Evolutionary conservation across 1,140 invertebrate species (phyloP), one percentile per base, ranked within the genome.

Genomic region (Anagrus nilaparvatae): DNA sequence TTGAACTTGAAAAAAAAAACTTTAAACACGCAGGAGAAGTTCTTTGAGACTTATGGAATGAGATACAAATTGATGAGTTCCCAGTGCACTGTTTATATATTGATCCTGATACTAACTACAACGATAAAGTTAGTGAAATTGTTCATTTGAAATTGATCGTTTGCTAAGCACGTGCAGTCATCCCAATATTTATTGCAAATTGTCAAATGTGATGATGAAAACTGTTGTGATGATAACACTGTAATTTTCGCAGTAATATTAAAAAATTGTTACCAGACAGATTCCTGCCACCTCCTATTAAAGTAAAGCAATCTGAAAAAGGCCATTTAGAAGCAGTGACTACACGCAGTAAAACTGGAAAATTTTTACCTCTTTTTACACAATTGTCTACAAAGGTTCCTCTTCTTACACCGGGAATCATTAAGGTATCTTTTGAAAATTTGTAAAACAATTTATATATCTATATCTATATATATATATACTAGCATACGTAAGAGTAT

Each of bases 1-100:
- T 40, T 36, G 51, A 59, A 20, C 47, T 63, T 16, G 59, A 58
- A 43, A 51, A 47, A 37, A 43, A 52, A 40, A 61, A 61, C 37
- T 60, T 58, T 37, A 23, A 48, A 38, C 34, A n/a, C n/a, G n/a
- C n/a, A n/a, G n/a, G n/a, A n/a, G n/a, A n/a, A n/a, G n/a, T n/a
- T n/a, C n/a, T n/a, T n/a, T n/a, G n/a, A n/a, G n/a, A n/a, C n/a
- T n/a, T n/a, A n/a, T n/a, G n/a, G n/a, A n/a, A n/a, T n/a, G n/a
- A n/a, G n/a, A n/a, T n/a, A n/a, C n/a, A n/a, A n/a, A n/a, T n/a
- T n/a, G n/a, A n/a, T n/a, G n/a, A n/a, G n/a, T n/a, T n/a, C n/a
- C n/a, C n/a, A n/a, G n/a, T n/a, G n/a, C n/a, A n/a, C n/a, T n/a
- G n/a, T n/a, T n/a, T n/a, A n/a, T n/a, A n/a, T n/a, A n/a, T n/a